These are phyloP conservation scores for Coptodon bakossiorum DNA, from an alignment of 2,113 vertebrate genomes.

Conservation along the genomic window DNA sequence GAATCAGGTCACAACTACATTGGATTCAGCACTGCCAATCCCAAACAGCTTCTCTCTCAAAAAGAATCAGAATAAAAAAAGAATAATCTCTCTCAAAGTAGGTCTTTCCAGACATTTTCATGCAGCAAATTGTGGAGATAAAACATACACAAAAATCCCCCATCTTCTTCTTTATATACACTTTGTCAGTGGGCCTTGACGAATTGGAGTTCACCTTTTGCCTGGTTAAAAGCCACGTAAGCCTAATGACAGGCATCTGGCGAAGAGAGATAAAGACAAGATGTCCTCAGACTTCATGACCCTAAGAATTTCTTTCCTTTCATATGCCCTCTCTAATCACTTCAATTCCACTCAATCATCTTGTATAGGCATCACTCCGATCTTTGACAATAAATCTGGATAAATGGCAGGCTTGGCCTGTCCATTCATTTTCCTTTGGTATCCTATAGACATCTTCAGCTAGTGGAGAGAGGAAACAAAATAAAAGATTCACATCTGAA, in stretches of 20 bases:
- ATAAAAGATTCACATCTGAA: constrained; percentile 39
- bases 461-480: background rate
- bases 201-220: background rate
- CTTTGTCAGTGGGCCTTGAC: background rate
- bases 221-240: constrained; percentile 3
- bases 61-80: background rate
- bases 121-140: background rate
- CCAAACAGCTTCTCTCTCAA: constrained; percentile 2
- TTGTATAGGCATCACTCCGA: constrained; percentile 40
- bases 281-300: constrained; percentile 41
- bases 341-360: constrained; percentile 25
- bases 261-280: constrained; percentile 25
- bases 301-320: constrained; percentile 3
- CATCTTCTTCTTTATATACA: background rate
- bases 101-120: constrained; percentile 3
- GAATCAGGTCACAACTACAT: background rate
- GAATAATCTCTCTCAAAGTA: background rate
- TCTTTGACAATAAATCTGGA: constrained; percentile 48
- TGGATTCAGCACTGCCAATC: background rate
- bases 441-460: constrained; percentile 13
- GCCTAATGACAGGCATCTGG: constrained; percentile 7
- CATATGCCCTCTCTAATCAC: constrained; percentile 6
- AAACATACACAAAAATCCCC: background rate
- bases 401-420: constrained; percentile 28
- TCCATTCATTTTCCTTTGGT: constrained; percentile 1